Evolutionary conservation across 2,888 invertebrate genomes (phyloP).

Genomic region (Mimumesa dahlbomi): DNA sequence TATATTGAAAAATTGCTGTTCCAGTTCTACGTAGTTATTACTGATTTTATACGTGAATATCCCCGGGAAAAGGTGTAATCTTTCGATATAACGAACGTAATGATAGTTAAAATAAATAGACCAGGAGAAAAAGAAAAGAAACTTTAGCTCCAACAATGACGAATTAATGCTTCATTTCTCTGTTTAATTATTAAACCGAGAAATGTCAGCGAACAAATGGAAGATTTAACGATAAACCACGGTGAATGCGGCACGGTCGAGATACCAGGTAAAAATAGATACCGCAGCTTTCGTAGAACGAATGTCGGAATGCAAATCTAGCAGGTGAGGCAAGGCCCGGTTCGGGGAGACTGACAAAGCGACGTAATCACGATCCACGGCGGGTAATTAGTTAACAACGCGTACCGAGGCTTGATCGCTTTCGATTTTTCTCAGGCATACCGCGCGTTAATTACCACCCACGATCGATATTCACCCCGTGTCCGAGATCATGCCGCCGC

Average conservation of each 20-base stretch:
- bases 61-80: too few species aligned
- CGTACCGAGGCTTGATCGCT: slow-evolving; percentile 72
- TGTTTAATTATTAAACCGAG: background rate
- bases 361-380: slow-evolving; percentile 77
- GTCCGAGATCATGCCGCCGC: slow-evolving; percentile 44
- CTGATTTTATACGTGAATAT: too few species aligned
- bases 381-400: slow-evolving; percentile 77
- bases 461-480: slow-evolving; percentile 52
- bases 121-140: background rate
- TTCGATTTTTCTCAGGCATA: slow-evolving; percentile 74
- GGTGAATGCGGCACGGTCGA: slow-evolving; percentile 13
- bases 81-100: too few species aligned
- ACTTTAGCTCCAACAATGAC: background rate
- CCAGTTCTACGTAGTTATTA: too few species aligned
- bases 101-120: too few species aligned
- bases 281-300: slow-evolving; percentile 63
- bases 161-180: background rate
- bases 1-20: too few species aligned
- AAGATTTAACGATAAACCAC: slow-evolving; percentile 27
- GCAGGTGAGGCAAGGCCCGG: slow-evolving; percentile 61
- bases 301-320: slow-evolving; percentile 76
- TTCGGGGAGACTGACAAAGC: slow-evolving; percentile 74
- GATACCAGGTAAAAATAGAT: slow-evolving; percentile 68
- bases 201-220: slow-evolving; percentile 1
- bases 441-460: slow-evolving; percentile 71